Base-by-base conservation (phyloP, 2,888 invertebrate species). In the Hylaea fasciaria region DNA sequence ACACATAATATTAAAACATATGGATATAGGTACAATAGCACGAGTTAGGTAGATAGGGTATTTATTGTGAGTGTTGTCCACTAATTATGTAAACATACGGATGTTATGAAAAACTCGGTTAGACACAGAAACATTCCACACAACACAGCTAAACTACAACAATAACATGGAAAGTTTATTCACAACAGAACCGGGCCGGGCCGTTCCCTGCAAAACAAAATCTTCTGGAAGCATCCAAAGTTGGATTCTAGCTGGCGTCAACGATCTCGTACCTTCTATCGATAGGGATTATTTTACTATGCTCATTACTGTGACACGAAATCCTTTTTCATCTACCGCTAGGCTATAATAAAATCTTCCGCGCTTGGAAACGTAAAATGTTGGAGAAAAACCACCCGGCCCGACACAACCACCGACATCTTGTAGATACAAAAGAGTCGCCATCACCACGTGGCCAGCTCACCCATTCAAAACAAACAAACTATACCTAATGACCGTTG, bases 401-500 rank as follows among this genome's bases (percentile, higher is more conserved):
- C 62, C 66, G 65, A 53, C 55, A 50, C 13, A 22, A 64, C 64
- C 57, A 64, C 50, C 49, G 55, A 50, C 57, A 37, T 59, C 32
- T 50, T 7, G 16, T 57, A 52, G 13, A 40, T 46, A 68, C 76
- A 71, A 68, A 71, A 63, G 62, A 64, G 53, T 71, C 65, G 74
- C 81, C 75, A 73, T 76, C 77, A 80, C 82, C 80, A 77, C 71
- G 73, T 73, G 76, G 75, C 63, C 58, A 64, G 41, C 46, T 59
- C 62, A 62, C 50, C 62, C 64, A 65, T 66, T 66, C 69, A 77
- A 72, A 61, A 73, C 71, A 76, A 65, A 69, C 67, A 77, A 76
- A 70, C 67, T 77, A 78, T 91, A 91, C 91, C 91, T 91, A 91
- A 91, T 91, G 52, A 90, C 69, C 52, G 78, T 81, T 52, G 83